Percentiles rank a stretch among this genome's conserved stretches.
These are phyloP conservation scores for Tenodera sinensis DNA, from an alignment of 2,888 invertebrate genomes.

Conservation along the genomic window DNA sequence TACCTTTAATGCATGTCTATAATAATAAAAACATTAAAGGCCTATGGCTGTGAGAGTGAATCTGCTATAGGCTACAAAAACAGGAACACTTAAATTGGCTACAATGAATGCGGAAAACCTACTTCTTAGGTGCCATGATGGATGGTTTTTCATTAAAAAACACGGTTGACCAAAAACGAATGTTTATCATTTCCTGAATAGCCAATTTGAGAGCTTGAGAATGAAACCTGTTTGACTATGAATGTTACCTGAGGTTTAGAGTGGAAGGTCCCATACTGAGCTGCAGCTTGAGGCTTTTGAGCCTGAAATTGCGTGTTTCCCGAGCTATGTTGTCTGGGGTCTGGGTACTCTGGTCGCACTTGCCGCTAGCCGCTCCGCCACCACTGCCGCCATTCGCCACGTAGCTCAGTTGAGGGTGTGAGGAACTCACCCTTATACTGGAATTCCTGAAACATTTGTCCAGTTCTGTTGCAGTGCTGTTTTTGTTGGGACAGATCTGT, in stretches of 20 bases:
- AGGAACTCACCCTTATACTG: slow-evolving; percentile 54
- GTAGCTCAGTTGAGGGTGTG: slow-evolving; percentile 58
- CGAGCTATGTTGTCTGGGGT: slow-evolving; percentile 67
- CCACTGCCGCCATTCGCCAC: slow-evolving; percentile 39
- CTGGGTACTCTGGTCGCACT: slow-evolving; percentile 66
- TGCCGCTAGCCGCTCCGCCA: slow-evolving; percentile 33
- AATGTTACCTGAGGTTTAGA: slow-evolving; percentile 54
- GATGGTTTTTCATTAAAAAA: no score
- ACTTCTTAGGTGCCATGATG: no score
- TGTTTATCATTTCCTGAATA: no score
- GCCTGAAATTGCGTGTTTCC: slow-evolving; percentile 60
- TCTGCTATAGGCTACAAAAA: no score
- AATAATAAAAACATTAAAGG: no score
- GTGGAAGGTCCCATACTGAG: slow-evolving; percentile 58
- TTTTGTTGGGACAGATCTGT: no score
- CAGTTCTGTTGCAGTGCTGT: not conserved
- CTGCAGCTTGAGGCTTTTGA: slow-evolving; percentile 58
- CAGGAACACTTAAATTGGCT: no score
- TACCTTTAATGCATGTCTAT: no score
- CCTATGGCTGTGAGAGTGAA: no score
- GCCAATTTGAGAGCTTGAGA: no score
- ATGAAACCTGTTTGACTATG: not conserved
- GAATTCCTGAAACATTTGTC: not conserved
- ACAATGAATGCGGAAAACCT: no score
- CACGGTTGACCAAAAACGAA: no score